These are phyloP conservation scores for Sebastes goodei DNA, from an alignment of 2,797 vertebrate species.

Conservation along the genomic window DNA sequence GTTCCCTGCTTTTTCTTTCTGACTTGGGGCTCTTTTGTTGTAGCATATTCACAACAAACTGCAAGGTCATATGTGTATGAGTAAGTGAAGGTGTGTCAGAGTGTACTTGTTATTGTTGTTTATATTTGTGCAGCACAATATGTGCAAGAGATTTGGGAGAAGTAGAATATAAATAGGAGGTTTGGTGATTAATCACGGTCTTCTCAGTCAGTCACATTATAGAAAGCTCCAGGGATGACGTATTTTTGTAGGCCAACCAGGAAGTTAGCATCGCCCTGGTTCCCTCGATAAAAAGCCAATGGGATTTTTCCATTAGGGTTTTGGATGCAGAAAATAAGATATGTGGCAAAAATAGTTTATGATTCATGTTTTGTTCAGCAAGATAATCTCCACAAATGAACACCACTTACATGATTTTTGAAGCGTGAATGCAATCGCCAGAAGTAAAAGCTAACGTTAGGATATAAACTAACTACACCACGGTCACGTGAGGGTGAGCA, in stretches of 20 bases:
- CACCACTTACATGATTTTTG: too few relatives aligned
- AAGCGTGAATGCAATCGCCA: too few relatives aligned
- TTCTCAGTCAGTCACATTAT: constrained; percentile 8
- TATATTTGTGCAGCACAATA: neutral
- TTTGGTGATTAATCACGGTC: constrained; percentile 8
- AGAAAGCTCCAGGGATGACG: too few relatives aligned
- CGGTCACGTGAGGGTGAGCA: accelerated
- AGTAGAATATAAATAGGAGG: neutral
- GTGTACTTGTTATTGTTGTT: neutral
- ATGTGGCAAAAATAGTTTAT: too few relatives aligned
- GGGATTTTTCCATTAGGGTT: too few relatives aligned
- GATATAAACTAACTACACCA: accelerated
- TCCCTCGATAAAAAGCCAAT: too few relatives aligned
- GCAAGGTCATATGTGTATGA: neutral
- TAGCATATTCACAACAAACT: neutral
- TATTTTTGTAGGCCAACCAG: too few relatives aligned
- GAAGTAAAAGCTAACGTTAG: too few relatives aligned
- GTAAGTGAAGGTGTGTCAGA: neutral
- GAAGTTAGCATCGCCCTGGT: too few relatives aligned
- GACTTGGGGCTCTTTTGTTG: neutral
- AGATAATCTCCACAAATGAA: too few relatives aligned
- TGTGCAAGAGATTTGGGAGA: neutral
- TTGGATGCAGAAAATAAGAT: too few relatives aligned
- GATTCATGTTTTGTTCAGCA: too few relatives aligned
- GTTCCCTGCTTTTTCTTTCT: neutral